Evolutionary conservation across 2,888 invertebrate species (phyloP).

Genomic region (Thymelicus lineola): DNA sequence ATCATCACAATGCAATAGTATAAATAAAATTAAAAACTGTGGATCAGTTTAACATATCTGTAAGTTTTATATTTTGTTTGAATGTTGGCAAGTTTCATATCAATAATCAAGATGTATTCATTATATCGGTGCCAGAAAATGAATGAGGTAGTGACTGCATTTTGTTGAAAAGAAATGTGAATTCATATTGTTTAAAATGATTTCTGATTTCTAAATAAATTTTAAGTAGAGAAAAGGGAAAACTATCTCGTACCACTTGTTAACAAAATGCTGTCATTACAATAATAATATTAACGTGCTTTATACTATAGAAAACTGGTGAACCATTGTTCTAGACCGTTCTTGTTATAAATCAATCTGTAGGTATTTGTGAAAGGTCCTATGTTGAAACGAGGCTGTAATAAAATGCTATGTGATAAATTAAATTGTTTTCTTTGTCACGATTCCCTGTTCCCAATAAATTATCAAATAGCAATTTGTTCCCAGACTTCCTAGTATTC

Average conservation of each 20-base stretch:
- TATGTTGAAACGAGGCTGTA: conserved; percentile 69
- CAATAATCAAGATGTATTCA: conserved; percentile 36
- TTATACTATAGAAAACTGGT: neutral
- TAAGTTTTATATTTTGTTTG: conserved; percentile 22
- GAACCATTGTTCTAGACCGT: conserved; percentile 1
- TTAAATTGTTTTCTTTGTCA: neutral
- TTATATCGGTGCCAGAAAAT: conserved; percentile 25
- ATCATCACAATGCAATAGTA: neutral
- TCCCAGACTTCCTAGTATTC: too few relatives aligned
- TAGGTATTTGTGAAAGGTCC: conserved; percentile 72
- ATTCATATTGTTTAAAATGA: too few relatives aligned
- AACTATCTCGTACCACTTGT: neutral
- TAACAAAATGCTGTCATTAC: neutral
- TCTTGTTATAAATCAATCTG: conserved; percentile 51
- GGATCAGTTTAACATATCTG: conserved; percentile 6
- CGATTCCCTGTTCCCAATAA: too few relatives aligned
- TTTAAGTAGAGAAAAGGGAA: too few relatives aligned
- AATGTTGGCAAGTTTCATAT: conserved; percentile 16
- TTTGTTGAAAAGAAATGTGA: neutral
- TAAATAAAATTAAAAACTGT: conserved; percentile 1
- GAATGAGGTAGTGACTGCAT: conserved; percentile 40
- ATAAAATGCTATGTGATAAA: conserved; percentile 54
- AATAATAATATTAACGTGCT: neutral
- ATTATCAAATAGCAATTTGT: too few relatives aligned
- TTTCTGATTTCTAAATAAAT: too few relatives aligned